Evolutionary conservation across 2,888 invertebrate genomes (phyloP).

Genomic region (Epinotia ramella): DNA sequence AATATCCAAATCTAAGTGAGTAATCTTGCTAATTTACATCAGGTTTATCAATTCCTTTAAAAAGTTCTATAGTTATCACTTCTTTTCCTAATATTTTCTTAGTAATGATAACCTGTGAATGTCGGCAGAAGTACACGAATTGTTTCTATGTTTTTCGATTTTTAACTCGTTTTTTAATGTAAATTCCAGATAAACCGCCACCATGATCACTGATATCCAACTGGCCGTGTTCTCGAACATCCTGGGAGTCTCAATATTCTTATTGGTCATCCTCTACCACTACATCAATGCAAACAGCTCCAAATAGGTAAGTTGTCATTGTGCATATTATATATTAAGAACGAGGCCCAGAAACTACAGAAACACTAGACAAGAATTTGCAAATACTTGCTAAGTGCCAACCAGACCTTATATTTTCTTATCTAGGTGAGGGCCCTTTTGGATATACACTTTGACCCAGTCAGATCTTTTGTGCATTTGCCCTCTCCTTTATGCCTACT

Average conservation of each 20-base stretch:
- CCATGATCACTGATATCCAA: conserved; percentile 98
- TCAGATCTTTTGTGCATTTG: no score
- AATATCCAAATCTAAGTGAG: conserved; percentile 23
- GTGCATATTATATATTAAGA: neutral
- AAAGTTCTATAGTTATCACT: neutral
- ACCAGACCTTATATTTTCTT: no score
- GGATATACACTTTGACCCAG: no score
- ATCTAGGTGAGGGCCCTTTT: no score
- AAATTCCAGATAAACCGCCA: conserved; percentile 53
- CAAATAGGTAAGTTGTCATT: conserved; percentile 70
- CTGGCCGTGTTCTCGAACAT: conserved; percentile 98
- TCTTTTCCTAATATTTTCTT: neutral
- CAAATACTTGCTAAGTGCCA: no score
- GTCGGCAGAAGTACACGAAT: neutral
- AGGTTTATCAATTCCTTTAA: neutral
- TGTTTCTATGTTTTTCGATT: neutral
- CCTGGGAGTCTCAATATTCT: conserved; percentile 95
- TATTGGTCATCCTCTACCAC: conserved; percentile 98
- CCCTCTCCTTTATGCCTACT: no score
- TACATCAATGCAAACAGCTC: conserved; percentile 95
- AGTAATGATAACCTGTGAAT: neutral
- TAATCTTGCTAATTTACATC: neutral
- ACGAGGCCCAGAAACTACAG: neutral
- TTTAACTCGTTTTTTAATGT: conserved; percentile 15
- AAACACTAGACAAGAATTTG: no score